Evolutionary conservation across 1,140 invertebrate genomes (phyloP).

Genomic region (Drosophila pallidifrons): DNA sequence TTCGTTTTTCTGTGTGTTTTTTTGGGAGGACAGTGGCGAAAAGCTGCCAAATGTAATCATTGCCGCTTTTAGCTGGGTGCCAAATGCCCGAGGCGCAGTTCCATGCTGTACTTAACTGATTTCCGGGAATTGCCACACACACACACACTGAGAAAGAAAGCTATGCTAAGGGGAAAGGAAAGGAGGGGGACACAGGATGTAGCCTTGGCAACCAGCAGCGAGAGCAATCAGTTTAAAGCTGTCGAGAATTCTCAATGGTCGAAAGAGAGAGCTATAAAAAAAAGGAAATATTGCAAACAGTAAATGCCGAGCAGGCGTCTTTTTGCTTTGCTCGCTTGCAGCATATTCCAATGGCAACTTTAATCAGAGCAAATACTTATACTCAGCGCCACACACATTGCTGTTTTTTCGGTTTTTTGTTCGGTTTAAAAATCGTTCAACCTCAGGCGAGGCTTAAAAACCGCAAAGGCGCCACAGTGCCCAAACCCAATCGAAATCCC

Average conservation of each 20-base stretch:
- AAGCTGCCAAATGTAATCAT: conserved; percentile 69
- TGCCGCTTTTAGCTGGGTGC: conserved; percentile 64
- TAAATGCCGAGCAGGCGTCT: conserved; percentile 49
- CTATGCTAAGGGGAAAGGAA: conserved; percentile 2
- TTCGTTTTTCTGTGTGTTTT: not conserved
- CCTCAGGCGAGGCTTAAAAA: conserved; percentile 46
- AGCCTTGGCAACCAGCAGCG: conserved; percentile 41
- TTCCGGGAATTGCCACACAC: conserved; percentile 60
- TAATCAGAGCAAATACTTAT: conserved; percentile 58
- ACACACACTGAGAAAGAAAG: conserved; percentile 40
- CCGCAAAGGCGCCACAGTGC: conserved; percentile 42
- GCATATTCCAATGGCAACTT: conserved; percentile 44
- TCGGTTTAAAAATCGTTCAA: conserved; percentile 16
- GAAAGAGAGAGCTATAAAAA: conserved; percentile 54
- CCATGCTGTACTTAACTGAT: conserved; percentile 76
- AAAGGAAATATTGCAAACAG: conserved; percentile 39
- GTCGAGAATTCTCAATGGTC: conserved; percentile 71
- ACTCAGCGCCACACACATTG: conserved; percentile 2
- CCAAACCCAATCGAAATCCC: conserved; percentile 7
- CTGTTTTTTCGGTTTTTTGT: not conserved
- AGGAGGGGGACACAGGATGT: conserved; percentile 33
- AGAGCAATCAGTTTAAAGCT: conserved; percentile 81
- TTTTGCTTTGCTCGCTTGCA: not conserved
- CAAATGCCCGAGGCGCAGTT: conserved; percentile 61
- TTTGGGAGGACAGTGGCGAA: conserved; percentile 24